Conservation (phyloP, 2,888 invertebrate species). For the Leptothorax acervorum region DNA sequence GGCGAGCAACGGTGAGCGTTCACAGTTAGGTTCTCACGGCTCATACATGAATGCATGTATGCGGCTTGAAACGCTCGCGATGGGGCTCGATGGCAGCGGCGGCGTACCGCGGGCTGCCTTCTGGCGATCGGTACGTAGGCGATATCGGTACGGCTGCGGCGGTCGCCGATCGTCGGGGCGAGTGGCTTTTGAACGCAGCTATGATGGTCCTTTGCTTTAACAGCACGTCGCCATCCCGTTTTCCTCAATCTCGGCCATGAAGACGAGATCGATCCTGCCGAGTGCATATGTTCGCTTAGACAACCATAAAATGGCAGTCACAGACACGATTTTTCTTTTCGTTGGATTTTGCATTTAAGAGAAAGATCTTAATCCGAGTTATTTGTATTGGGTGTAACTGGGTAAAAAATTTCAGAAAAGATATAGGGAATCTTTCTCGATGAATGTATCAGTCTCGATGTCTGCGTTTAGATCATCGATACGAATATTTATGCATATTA, state of each 20-base stretch:
- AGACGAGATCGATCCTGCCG: slow-evolving; percentile 16
- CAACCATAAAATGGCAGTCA: not conserved
- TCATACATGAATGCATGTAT: slow-evolving; percentile 80
- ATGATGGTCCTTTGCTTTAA: slow-evolving; percentile 45
- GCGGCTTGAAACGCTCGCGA: slow-evolving; percentile 70
- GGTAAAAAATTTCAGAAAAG: not conserved
- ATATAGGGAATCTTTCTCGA: not conserved
- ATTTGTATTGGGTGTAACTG: not conserved
- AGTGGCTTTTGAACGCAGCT: slow-evolving; percentile 53
- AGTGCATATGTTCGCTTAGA: not conserved
- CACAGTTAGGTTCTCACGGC: slow-evolving; percentile 85
- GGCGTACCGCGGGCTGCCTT: slow-evolving; percentile 47
- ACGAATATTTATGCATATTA: too few relatives aligned
- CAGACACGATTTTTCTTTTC: not conserved
- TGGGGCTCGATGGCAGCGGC: slow-evolving; percentile 60
- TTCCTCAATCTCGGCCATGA: slow-evolving; percentile 3
- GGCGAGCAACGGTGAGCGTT: slow-evolving; percentile 79
- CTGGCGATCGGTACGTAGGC: slow-evolving; percentile 64
- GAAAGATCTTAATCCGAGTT: not conserved
- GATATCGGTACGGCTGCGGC: slow-evolving; percentile 70
- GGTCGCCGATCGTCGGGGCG: slow-evolving; percentile 61
- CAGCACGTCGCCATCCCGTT: slow-evolving; percentile 43
- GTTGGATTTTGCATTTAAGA: not conserved
- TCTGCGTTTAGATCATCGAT: not conserved
- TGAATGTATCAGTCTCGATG: not conserved